These are phyloP conservation scores for Ploceus nigricollis DNA, from an alignment of 2,113 vertebrate species.

Conservation along the genomic window DNA sequence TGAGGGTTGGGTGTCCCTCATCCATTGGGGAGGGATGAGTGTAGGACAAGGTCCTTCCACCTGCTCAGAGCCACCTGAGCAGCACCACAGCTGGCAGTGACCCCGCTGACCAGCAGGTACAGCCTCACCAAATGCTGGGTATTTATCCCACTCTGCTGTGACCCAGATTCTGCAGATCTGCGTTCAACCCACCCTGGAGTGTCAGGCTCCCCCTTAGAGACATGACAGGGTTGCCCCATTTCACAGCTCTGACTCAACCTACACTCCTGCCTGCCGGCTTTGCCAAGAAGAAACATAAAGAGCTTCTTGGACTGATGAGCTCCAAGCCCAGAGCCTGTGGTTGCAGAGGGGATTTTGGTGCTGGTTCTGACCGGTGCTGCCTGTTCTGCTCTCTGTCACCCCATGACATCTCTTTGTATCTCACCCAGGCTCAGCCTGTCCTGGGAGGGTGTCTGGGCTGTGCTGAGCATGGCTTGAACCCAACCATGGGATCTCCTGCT, in stretches of 20 bases:
- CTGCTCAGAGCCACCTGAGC: not conserved
- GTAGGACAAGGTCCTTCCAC: not conserved
- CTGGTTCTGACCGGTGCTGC: not conserved
- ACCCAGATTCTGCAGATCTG: not conserved
- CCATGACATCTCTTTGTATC: not conserved
- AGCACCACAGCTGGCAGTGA: not conserved
- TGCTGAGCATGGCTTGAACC: not conserved
- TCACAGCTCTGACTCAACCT: not conserved
- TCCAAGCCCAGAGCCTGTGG: not conserved
- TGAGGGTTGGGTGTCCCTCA: not conserved
- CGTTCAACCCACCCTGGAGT: not conserved
- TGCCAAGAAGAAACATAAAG: not conserved
- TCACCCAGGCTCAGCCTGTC: not conserved
- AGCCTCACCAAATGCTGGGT: not conserved
- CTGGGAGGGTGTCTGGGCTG: not conserved
- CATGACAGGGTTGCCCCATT: accelerated
- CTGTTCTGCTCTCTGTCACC: not conserved
- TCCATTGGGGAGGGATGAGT: not conserved
- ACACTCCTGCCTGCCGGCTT: not conserved
- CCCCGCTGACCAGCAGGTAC: too few relatives aligned
- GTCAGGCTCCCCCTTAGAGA: not conserved
- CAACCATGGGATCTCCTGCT: not conserved
- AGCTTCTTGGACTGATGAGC: not conserved
- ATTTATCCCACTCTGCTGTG: not conserved
- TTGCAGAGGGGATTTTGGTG: not conserved